phyloP scores from a whole-genome alignment of 1,140 invertebrate genomes.

The Zaprionus nigranus region DNA sequence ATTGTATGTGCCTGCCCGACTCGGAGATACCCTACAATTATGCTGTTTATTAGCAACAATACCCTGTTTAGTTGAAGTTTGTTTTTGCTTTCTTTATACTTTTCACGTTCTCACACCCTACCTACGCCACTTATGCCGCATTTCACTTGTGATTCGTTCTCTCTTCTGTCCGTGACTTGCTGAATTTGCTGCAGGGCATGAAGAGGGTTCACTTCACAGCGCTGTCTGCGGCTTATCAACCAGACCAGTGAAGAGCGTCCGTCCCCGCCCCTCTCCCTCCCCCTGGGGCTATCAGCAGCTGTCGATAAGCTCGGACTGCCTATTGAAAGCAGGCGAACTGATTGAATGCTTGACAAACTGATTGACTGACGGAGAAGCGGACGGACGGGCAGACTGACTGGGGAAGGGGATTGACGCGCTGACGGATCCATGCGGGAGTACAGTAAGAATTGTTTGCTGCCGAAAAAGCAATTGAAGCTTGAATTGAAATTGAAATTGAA shows the following conservation, averaged over 20 bases:
- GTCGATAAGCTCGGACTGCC: constrained; percentile 42
- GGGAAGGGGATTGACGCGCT: constrained; percentile 9
- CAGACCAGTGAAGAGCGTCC: constrained; percentile 12
- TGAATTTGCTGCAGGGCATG: constrained; percentile 12
- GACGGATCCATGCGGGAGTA: background rate
- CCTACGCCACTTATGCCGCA: background rate
- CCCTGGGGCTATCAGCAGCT: constrained; percentile 31
- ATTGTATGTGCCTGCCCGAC: background rate
- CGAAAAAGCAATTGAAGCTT: constrained; percentile 31
- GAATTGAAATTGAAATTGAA: constrained; percentile 23
- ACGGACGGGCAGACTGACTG: constrained; percentile 25
- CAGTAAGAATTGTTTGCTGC: constrained; percentile 15
- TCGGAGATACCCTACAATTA: background rate
- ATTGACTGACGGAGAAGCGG: constrained; percentile 34
- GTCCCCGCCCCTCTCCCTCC: background rate
- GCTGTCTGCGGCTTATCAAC: constrained; percentile 39
- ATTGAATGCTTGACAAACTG: constrained; percentile 55
- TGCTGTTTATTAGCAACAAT: background rate
- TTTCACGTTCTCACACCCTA: background rate
- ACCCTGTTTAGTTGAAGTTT: background rate
- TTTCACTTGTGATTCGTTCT: background rate
- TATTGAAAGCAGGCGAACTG: constrained; percentile 16
- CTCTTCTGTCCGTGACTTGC: background rate
- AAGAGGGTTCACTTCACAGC: constrained; percentile 13
- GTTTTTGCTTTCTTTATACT: background rate